phyloP scores from a whole-genome alignment of 2,113 vertebrate species.

The Notechis scutatus region DNA sequence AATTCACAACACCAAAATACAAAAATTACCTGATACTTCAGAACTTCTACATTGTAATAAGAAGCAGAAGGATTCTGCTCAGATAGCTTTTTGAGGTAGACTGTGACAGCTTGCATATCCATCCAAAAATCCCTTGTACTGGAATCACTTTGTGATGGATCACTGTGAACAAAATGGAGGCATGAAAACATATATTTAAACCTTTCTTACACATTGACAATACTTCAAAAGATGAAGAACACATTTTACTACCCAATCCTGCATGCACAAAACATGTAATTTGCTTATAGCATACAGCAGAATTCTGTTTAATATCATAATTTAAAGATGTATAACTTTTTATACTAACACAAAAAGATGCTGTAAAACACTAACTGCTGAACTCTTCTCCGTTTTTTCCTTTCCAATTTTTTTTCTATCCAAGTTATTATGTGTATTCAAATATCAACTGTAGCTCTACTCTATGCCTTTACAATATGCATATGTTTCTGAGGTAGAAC shows the following conservation, averaged over 20 bases:
- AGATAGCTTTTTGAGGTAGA: constrained; percentile 94
- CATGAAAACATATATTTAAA: constrained; percentile 19
- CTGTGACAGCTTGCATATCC: constrained; percentile 95
- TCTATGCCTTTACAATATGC: not conserved
- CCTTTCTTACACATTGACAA: not conserved
- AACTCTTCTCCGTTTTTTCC: not conserved
- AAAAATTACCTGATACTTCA: constrained; percentile 92
- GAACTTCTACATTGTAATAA: constrained; percentile 95
- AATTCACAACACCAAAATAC: not conserved
- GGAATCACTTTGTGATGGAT: constrained; percentile 89
- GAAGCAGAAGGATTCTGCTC: constrained; percentile 94
- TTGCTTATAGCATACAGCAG: no score
- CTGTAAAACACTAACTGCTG: not conserved
- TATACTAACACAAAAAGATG: not conserved
- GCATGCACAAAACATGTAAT: no score
- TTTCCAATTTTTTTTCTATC: not conserved
- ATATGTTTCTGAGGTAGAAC: not conserved
- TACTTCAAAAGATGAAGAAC: not conserved
- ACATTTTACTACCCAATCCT: not conserved
- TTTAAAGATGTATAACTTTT: no score
- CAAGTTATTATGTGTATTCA: not conserved
- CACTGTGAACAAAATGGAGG: constrained; percentile 67
- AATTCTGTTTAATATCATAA: not conserved
- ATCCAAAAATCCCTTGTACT: constrained; percentile 94
- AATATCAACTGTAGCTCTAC: not conserved